Evolutionary conservation across 1,140 invertebrate genomes (phyloP), one percentile per base, ranked within the genome.

Genomic region (Triops cancriformis): DNA sequence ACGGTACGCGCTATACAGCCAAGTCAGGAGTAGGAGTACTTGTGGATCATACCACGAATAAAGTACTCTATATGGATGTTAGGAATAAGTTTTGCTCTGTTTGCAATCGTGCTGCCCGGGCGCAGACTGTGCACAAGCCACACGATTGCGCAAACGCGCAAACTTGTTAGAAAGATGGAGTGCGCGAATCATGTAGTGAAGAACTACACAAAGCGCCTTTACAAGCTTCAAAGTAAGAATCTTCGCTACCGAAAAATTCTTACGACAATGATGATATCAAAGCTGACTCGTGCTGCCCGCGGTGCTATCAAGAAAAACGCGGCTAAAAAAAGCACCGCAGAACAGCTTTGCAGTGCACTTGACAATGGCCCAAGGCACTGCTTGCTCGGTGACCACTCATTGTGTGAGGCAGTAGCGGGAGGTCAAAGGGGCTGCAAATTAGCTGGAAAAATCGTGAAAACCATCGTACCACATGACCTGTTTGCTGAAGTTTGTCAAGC

Each of bases 121-220:
- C 75, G 6, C 31, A 51, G 5, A 41, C n/a, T n/a, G n/a, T 51
- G 26, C 41, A 23, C 28, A 45, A 26, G 73, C 45, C 26, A 41
- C 27, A 73, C 84, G 82, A 79, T 80, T 9, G 87, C 87, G 86
- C 85, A 87, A 2, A 72, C n/a, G 7, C 79, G 72, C 74, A 78
- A 73, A 75, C 77, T 23, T 37, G 23, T 77, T 77, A 82, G 7
- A 37, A 80, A 84, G 80, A 76, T 81, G 14, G 80, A 83, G 79
- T 83, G 82, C 80, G 80, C 77, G 11, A 83, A 83, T 43, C 81
- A 83, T 80, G 77, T 80, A 42, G 73, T 64, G 81, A 86, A 82
- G 82, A 86, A 51, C 84, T 85, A 81, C 77, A 81, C 74, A 6
- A 72, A 72, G 83, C 83, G 43, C 18, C 43, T 45, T 45, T 45